Evolutionary conservation across 2,888 invertebrate genomes (phyloP).

Genomic region (Melangyna quadrimaculata): DNA sequence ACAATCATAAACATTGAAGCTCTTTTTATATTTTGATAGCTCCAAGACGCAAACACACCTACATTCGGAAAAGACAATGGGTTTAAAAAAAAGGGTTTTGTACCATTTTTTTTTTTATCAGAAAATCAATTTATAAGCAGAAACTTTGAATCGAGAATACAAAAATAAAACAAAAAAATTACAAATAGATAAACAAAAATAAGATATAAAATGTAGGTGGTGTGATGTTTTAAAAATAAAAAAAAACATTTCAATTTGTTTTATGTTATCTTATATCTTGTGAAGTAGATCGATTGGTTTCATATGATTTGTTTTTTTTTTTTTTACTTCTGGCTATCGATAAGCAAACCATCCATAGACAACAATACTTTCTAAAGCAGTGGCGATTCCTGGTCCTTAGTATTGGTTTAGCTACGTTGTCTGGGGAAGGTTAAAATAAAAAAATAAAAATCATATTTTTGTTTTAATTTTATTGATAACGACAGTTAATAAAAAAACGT

Average conservation of each 20-base stretch:
- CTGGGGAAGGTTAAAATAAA: too few relatives aligned
- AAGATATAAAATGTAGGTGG: background rate
- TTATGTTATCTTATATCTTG: conserved; percentile 52
- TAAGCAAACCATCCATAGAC: background rate
- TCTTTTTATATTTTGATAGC: background rate
- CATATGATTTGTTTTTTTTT: conserved; percentile 6
- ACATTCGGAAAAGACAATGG: too few relatives aligned
- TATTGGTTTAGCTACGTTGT: too few relatives aligned
- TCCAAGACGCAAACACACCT: too few relatives aligned
- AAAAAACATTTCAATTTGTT: conserved; percentile 29
- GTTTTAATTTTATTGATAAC: too few relatives aligned
- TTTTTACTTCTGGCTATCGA: conserved; percentile 33
- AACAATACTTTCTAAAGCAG: background rate
- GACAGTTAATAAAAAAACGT: too few relatives aligned
- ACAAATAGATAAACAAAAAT: background rate
- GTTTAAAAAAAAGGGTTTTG: background rate
- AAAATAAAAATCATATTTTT: too few relatives aligned
- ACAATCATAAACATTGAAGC: background rate
- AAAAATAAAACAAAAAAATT: background rate
- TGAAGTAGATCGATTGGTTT: conserved; percentile 54
- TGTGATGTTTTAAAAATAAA: background rate
- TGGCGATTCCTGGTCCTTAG: too few relatives aligned
- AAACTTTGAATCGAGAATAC: background rate
- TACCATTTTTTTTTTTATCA: background rate
- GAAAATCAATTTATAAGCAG: background rate